Base-by-base conservation (phyloP, 2,888 invertebrate species). In the Drosophila fungiperda region DNA sequence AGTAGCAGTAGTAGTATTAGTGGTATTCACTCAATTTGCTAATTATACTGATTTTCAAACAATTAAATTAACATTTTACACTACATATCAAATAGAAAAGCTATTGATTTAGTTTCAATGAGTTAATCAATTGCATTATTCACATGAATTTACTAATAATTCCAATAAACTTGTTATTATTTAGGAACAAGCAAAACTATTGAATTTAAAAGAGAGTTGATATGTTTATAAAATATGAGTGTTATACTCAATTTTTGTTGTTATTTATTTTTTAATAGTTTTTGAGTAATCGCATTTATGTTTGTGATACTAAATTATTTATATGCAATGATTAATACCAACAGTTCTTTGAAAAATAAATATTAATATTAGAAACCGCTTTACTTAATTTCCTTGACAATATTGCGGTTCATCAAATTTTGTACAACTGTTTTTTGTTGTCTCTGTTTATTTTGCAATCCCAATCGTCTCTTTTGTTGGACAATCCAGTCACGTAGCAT, bases 401-500 rank as follows among this genome's bases (percentile, higher is more conserved):
- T 23, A 15, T 40, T 45, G 42, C 32, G 33, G 23, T 15, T 58
- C 32, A 15, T 45, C 12, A n/a, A 15, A 17, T 36, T n/a, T 40
- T 23, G 15, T 8, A 15, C 23, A 26, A 29, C 12, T 38, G 11
- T 38, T 54, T 20, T 6, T 4, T 7, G 29, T 23, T 36, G n/a
- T 7, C 26, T 8, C 26, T 12, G n/a, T 38, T 60, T 55, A 26
- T 20, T 52, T 64, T 64, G 63, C 63, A 60, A 55, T 59, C 26
- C 59, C 40, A 68, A 68, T 68, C 20, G 45, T 52, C 36, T 32
- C 49, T 59, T 55, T 68, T 42, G 35, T 5, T 20, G 2, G 7
- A 36, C 23, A 26, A 66, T 71, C 71, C 59, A 71, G 74, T 74
- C 77, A 77, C 75, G 77, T 77, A 52, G 38, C 36, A n/a, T 64